A percentile compares a stretch with the other conserved stretches of the same genome.
These are phyloP conservation scores for Thamnophis sirtalis DNA, from an alignment of 2,113 vertebrate genomes.

Conservation along the genomic window DNA sequence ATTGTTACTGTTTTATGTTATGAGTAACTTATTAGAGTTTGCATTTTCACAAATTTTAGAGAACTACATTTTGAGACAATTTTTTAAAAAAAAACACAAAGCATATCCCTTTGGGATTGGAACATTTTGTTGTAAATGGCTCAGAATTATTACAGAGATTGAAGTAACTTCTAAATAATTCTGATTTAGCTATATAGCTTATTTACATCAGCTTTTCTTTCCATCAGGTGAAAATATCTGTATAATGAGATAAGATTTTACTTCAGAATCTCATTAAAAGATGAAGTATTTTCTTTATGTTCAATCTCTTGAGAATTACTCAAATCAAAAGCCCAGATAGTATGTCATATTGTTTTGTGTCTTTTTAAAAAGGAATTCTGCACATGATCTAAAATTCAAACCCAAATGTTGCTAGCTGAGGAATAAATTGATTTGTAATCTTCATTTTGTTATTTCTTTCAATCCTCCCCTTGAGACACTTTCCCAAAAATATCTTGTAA, in stretches of 20 bases:
- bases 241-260: background rate
- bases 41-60: background rate
- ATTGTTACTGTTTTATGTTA: background rate
- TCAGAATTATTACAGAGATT: background rate
- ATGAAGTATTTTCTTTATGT: background rate
- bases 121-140: background rate
- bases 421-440: background rate
- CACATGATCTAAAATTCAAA: background rate
- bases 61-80: background rate
- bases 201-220: background rate
- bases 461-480: background rate
- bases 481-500: background rate
- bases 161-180: background rate
- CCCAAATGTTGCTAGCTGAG: background rate
- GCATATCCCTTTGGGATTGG: background rate
- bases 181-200: background rate
- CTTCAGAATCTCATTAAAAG: background rate
- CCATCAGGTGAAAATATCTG: background rate
- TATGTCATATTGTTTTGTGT: background rate
- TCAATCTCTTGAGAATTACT: background rate
- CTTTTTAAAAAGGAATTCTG: background rate
- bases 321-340: background rate
- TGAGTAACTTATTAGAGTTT: background rate
- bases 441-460: background rate
- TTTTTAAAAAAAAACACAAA: background rate